A percentile compares a stretch with the other conserved stretches of the same genome.
phyloP scores from a whole-genome alignment of 2,888 invertebrate species.

The Galerucella pusilla region DNA sequence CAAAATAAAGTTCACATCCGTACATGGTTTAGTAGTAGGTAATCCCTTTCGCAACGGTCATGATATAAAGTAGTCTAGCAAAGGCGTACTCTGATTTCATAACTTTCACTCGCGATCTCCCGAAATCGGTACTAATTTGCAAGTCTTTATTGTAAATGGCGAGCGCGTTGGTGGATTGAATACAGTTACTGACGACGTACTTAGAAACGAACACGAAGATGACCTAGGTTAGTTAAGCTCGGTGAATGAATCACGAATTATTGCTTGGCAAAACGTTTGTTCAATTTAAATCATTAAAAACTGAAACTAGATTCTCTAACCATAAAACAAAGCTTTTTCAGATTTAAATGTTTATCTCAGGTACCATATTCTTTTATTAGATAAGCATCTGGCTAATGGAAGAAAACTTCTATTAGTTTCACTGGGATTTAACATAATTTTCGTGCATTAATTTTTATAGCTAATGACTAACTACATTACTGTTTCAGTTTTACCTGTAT shows the following conservation, averaged over 20 bases:
- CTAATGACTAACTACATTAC: no score
- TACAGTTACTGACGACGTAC: constrained; percentile 9
- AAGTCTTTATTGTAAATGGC: background rate
- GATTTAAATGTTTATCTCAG: no score
- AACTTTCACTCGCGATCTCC: constrained; percentile 9
- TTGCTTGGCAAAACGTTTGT: background rate
- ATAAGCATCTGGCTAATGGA: no score
- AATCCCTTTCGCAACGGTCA: background rate
- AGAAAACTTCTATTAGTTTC: no score
- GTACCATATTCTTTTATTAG: no score
- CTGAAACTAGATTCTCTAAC: no score
- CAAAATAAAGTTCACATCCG: no score
- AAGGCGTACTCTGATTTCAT: constrained; percentile 5
- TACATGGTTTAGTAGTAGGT: background rate
- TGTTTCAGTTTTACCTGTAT: no score
- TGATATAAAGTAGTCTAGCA: background rate
- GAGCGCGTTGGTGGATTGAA: background rate
- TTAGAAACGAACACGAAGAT: constrained; percentile 4
- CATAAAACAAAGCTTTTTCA: background rate
- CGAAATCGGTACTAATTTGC: background rate
- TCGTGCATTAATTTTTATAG: no score
- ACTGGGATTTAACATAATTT: no score
- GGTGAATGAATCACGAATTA: background rate
- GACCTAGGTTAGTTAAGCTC: constrained; percentile 13
- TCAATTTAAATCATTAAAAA: background rate